Evolutionary conservation across 2,113 vertebrate species (phyloP).

Genomic region (Sakesphorus luctuosus): DNA sequence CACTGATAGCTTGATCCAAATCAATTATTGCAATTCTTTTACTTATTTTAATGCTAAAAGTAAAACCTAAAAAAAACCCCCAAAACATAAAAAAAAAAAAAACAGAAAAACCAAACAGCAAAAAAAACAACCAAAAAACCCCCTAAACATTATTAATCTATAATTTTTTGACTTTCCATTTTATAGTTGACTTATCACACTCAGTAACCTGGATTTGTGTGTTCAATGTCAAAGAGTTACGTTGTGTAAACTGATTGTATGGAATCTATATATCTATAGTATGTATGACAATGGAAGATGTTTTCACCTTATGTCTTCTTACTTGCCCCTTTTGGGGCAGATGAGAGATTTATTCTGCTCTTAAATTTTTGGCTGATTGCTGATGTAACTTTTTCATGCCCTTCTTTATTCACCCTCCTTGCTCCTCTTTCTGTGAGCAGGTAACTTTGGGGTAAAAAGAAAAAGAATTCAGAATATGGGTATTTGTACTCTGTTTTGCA

Average conservation of each 20-base stretch:
- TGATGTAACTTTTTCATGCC: background rate
- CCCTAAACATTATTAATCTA: background rate
- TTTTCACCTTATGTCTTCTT: background rate
- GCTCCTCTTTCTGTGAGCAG: background rate
- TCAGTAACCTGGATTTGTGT: background rate
- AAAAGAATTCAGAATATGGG: background rate
- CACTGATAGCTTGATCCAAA: background rate
- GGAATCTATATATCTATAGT: background rate
- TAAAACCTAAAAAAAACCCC: background rate
- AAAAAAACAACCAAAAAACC: no score
- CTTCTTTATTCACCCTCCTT: background rate
- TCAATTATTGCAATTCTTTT: background rate
- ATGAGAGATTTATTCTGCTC: background rate
- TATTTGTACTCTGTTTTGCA: background rate
- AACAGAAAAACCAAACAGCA: no score
- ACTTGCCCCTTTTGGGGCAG: background rate
- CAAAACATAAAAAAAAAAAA: background rate
- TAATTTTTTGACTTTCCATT: background rate
- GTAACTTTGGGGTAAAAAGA: background rate
- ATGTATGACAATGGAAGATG: background rate
- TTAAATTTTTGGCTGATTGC: background rate
- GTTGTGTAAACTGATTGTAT: background rate
- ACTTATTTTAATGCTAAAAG: background rate
- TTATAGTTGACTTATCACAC: background rate
- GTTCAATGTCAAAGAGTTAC: rapidly evolving